Conservation (phyloP, 2,888 invertebrate genomes). For the Exocentrus adspersus region DNA sequence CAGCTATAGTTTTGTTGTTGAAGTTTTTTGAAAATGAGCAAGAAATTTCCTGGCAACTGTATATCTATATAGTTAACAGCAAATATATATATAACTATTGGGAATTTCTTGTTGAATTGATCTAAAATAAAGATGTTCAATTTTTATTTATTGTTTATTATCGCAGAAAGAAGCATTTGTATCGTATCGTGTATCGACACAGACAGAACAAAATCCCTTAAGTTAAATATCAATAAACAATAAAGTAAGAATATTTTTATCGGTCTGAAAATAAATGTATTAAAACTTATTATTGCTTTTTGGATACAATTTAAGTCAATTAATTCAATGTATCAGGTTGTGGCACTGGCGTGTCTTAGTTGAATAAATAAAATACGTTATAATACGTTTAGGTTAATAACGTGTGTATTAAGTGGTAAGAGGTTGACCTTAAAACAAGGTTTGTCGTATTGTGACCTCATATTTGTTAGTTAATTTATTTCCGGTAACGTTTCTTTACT, state of each 20-base stretch:
- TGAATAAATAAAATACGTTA: constrained; percentile 29
- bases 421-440: constrained; percentile 57
- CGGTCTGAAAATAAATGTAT: neutral
- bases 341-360: neutral
- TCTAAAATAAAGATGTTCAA: too few species aligned
- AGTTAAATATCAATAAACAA: neutral
- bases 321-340: neutral
- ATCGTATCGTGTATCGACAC: neutral
- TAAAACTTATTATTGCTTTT: neutral
- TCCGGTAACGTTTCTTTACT: constrained; percentile 51
- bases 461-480: constrained; percentile 39
- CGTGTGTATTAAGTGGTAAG: constrained; percentile 43
- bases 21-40: too few species aligned
- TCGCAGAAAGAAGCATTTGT: neutral
- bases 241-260: neutral
- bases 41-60: too few species aligned
- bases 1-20: too few species aligned
- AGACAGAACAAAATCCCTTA: neutral
- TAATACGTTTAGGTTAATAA: constrained; percentile 41
- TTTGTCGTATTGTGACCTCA: constrained; percentile 52
- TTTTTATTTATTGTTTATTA: too few species aligned
- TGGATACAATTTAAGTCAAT: neutral
- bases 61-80: too few species aligned
- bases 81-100: too few species aligned
- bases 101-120: too few species aligned